Percentiles rank a stretch among this genome's conserved stretches.
Evolutionary conservation across 2,888 invertebrate genomes (phyloP).

Genomic region (Allacma fusca): DNA sequence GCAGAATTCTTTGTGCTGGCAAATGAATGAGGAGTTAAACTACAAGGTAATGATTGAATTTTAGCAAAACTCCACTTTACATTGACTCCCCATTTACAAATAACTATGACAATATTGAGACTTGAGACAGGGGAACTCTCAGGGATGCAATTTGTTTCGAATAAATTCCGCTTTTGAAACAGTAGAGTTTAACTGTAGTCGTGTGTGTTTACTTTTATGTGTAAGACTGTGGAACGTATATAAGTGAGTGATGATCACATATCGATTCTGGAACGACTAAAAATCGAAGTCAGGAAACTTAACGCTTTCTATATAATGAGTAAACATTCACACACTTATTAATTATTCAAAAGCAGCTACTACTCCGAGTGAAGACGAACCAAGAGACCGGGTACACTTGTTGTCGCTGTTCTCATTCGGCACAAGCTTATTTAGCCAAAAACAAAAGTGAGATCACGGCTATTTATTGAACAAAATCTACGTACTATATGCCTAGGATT

Average conservation of each 20-base stretch:
- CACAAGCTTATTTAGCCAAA: no score
- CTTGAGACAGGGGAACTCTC: no score
- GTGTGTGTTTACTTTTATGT: no score
- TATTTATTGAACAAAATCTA: no score
- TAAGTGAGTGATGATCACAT: not conserved
- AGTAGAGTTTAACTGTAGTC: no score
- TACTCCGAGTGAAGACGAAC: constrained; percentile 1
- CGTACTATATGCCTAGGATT: no score
- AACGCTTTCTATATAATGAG: not conserved
- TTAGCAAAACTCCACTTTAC: not conserved
- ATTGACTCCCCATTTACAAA: not conserved
- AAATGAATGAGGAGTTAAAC: not conserved
- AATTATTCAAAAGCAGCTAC: not conserved
- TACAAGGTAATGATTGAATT: not conserved
- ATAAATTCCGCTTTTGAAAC: no score
- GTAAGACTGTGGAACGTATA: no score
- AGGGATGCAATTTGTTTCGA: no score
- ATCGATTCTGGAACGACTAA: not conserved
- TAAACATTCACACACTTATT: constrained; percentile 2
- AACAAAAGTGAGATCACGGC: not conserved
- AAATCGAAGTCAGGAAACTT: not conserved
- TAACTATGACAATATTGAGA: no score
- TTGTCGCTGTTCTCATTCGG: not conserved
- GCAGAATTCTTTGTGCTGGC: not conserved
- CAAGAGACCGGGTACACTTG: not conserved